phyloP scores from a whole-genome alignment of 1,140 invertebrate species.

The Ctenoplectra terminalis region DNA sequence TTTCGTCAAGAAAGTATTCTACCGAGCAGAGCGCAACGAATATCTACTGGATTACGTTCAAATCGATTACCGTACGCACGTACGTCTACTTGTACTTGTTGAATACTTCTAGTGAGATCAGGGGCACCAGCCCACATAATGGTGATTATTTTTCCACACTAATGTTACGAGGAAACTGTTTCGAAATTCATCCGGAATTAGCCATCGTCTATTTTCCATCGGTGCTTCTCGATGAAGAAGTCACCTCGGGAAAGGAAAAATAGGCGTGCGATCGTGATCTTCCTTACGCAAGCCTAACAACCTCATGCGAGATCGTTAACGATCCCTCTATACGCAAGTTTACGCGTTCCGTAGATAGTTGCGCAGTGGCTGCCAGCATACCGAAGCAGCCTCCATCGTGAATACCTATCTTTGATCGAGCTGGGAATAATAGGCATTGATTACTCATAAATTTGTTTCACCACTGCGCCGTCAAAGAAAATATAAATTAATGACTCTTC shows the following conservation, averaged over 20 bases:
- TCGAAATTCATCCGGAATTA: too few relatives aligned
- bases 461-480: not conserved
- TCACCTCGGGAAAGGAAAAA: conserved; percentile 22
- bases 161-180: too few relatives aligned
- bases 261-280: conserved; percentile 47
- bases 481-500: not conserved
- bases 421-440: conserved; percentile 44
- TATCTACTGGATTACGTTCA: too few relatives aligned
- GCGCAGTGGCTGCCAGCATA: conserved; percentile 14
- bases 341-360: conserved; percentile 50
- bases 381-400: not conserved
- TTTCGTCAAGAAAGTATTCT: too few relatives aligned
- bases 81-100: too few relatives aligned
- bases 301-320: conserved; percentile 50
- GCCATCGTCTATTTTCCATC: conserved; percentile 36
- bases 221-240: conserved; percentile 23
- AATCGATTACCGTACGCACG: too few relatives aligned
- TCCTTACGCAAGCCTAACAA: conserved; percentile 48
- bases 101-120: too few relatives aligned
- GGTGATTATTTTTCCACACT: too few relatives aligned
- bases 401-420: conserved; percentile 44
- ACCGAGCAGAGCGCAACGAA: too few relatives aligned
- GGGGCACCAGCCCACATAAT: too few relatives aligned
- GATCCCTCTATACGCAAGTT: conserved; percentile 31
- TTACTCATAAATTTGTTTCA: conserved; percentile 38